Percentiles rank a stretch among this genome's conserved stretches.
These are phyloP conservation scores for Scytalopus superciliaris DNA, from an alignment of 2,113 vertebrate species.

Conservation along the genomic window DNA sequence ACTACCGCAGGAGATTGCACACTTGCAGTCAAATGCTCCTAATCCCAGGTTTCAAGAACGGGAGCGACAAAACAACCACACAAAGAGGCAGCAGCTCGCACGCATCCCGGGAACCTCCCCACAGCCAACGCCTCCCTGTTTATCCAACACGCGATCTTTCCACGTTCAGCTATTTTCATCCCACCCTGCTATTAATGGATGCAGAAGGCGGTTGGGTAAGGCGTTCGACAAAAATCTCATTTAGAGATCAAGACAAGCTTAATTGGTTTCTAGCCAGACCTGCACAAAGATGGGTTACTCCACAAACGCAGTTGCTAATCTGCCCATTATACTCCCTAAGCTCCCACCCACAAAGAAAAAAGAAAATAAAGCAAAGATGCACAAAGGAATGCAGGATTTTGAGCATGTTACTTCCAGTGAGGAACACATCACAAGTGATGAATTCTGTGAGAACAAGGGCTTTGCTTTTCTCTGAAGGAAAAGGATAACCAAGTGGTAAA, in stretches of 20 bases:
- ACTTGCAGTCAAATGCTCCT: background rate
- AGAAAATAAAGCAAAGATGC: conserved; percentile 21
- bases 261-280: conserved; percentile 67
- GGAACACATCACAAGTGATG: background rate
- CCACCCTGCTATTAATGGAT: conserved; percentile 42
- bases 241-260: conserved; percentile 72
- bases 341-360: conserved; percentile 7
- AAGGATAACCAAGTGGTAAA: background rate
- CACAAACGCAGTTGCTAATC: conserved; percentile 64
- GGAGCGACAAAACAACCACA: background rate
- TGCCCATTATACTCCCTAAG: conserved; percentile 55
- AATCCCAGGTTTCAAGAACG: background rate
- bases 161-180: conserved; percentile 46
- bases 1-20: rapidly evolving
- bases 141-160: background rate
- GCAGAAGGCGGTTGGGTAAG: conserved; percentile 4
- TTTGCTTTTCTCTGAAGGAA: background rate
- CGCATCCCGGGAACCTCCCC: background rate
- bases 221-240: conserved; percentile 50
- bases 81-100: background rate
- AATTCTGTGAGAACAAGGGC: background rate
- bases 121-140: background rate
- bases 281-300: conserved; percentile 62
- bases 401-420: background rate
- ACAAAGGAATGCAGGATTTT: conserved; percentile 40